Conservation (phyloP, 2,888 invertebrate species). For the Rhagonycha fulva region DNA sequence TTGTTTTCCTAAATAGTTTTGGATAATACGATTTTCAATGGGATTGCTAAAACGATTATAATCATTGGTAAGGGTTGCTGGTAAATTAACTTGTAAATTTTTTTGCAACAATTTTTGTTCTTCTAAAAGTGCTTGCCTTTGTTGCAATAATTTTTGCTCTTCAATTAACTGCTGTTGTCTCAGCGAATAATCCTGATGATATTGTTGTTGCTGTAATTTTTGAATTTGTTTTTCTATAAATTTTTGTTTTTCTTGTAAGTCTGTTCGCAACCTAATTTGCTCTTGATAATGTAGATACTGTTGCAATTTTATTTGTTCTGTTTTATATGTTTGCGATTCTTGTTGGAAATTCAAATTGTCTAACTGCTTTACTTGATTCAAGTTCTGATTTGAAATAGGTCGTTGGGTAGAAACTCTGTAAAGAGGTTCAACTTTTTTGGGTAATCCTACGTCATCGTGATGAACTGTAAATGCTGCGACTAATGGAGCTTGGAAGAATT, state of each 20-base stretch:
- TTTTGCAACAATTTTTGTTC: slow-evolving; percentile 49
- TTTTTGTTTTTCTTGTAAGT: slow-evolving; percentile 68
- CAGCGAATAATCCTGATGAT: slow-evolving; percentile 70
- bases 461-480: slow-evolving; percentile 87
- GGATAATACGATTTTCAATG: neutral
- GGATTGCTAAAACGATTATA: neutral
- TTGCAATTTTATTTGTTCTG: slow-evolving; percentile 48
- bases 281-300: slow-evolving; percentile 55
- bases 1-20: neutral
- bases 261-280: slow-evolving; percentile 46
- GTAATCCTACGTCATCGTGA: slow-evolving; percentile 77
- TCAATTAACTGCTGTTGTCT: slow-evolving; percentile 67
- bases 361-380: slow-evolving; percentile 30
- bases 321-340: slow-evolving; percentile 25
- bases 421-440: slow-evolving; percentile 78
- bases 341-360: slow-evolving; percentile 36
- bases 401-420: slow-evolving; percentile 57
- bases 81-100: slow-evolving; percentile 48
- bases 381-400: slow-evolving; percentile 29
- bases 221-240: slow-evolving; percentile 59
- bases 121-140: slow-evolving; percentile 41
- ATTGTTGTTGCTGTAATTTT: slow-evolving; percentile 60
- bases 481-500: slow-evolving; percentile 80
- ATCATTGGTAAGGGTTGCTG: slow-evolving; percentile 33
- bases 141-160: slow-evolving; percentile 57